A percentile compares a stretch with the other conserved stretches of the same genome.
Evolutionary conservation across 2,797 vertebrate genomes (phyloP).

Genomic region (Parauchenoglanis ngamensis): DNA sequence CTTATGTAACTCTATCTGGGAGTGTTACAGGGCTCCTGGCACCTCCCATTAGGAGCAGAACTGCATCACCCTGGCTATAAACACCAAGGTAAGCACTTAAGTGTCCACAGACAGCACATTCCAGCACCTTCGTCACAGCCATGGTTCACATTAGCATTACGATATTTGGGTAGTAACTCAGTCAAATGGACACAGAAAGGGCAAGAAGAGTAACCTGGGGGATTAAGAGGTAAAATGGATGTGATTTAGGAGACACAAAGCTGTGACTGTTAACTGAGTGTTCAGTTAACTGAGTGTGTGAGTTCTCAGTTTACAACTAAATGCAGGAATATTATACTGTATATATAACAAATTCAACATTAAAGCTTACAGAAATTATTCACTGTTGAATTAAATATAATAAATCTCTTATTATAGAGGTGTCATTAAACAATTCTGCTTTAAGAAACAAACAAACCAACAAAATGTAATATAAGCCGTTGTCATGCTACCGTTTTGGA

Average conservation of each 20-base stretch:
- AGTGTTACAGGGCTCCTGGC: constrained; percentile 71
- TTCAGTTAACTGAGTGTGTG: not conserved
- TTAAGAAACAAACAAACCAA: constrained; percentile 4
- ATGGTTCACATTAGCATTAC: constrained; percentile 68
- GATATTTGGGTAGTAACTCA: constrained; percentile 65
- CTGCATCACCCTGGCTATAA: constrained; percentile 73
- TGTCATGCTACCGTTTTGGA: not conserved
- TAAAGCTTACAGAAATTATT: not conserved
- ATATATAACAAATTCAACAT: not conserved
- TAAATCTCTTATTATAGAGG: not conserved
- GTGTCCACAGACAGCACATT: constrained; percentile 74
- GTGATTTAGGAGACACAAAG: constrained; percentile 36
- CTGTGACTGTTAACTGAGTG: constrained; percentile 12
- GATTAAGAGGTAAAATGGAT: constrained; percentile 51
- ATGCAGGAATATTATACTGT: not conserved
- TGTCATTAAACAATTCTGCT: not conserved
- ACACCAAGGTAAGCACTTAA: constrained; percentile 72
- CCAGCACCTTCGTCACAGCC: constrained; percentile 81
- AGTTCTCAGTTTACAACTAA: not conserved
- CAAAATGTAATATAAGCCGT: not conserved
- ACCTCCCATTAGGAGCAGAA: constrained; percentile 74
- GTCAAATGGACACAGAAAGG: constrained; percentile 56
- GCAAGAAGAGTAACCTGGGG: constrained; percentile 58
- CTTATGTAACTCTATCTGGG: constrained; percentile 77
- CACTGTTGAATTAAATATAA: not conserved